Evolutionary conservation across 2,113 vertebrate genomes (phyloP).

Genomic region (Dicaeum eximium): DNA sequence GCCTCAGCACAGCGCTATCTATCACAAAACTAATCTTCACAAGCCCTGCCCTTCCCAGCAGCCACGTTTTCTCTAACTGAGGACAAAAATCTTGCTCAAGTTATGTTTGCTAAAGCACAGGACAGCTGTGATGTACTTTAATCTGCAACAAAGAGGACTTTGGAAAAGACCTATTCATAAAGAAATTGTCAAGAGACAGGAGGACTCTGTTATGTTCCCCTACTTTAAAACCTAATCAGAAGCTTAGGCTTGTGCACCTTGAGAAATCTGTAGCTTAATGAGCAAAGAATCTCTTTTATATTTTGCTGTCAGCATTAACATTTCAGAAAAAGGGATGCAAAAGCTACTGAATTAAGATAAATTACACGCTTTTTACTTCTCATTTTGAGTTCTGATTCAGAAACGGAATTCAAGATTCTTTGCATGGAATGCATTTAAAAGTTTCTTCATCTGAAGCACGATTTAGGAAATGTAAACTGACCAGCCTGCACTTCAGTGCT

Average conservation of each 20-base stretch:
- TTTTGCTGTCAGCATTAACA: neutral
- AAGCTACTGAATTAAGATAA: conserved; percentile 5
- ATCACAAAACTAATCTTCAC: neutral
- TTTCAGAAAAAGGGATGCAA: neutral
- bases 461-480: neutral
- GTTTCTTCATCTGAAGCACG: neutral
- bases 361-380: neutral
- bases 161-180: neutral
- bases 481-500: neutral
- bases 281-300: neutral
- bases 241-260: neutral
- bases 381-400: neutral
- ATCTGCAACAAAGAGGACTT: neutral
- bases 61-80: neutral
- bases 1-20: neutral
- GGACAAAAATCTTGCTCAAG: neutral
- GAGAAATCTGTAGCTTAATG: neutral
- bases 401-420: neutral
- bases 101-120: neutral
- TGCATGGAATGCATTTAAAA: neutral
- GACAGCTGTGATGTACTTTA: neutral
- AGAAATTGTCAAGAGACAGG: neutral
- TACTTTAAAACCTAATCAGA: neutral
- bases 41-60: neutral
- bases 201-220: neutral